Evolutionary conservation across 2,797 vertebrate species (phyloP).

Genomic region (Gobio occitaniae): DNA sequence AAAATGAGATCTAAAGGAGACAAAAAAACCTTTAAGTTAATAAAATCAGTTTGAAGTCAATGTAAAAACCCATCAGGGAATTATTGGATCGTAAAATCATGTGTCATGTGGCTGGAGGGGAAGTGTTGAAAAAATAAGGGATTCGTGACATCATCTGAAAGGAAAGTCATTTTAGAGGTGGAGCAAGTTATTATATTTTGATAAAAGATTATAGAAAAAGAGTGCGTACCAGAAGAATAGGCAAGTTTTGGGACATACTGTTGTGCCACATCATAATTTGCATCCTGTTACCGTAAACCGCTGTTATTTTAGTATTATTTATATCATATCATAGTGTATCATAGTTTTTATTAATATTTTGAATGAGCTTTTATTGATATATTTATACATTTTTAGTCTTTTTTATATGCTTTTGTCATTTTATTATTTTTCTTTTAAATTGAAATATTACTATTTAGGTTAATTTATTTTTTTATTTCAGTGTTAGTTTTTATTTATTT

Average conservation of each 20-base stretch:
- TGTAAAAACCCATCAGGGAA: not conserved
- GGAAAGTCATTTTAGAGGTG: not conserved
- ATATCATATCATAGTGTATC: not conserved
- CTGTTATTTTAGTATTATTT: not conserved
- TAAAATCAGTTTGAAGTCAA: not conserved
- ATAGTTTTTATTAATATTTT: too few species aligned
- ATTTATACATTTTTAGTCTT: not conserved
- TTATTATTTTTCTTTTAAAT: not conserved
- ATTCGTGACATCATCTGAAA: not conserved
- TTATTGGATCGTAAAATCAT: not conserved
- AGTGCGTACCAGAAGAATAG: not conserved
- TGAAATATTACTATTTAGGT: not conserved
- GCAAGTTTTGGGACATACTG: not conserved
- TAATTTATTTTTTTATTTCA: not conserved
- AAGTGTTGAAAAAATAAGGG: not conserved
- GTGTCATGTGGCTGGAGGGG: not conserved
- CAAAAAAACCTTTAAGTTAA: not conserved
- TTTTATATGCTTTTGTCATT: too few species aligned
- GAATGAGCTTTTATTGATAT: not conserved
- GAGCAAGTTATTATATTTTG: not conserved
- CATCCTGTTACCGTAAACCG: not conserved
- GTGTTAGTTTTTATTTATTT: not conserved
- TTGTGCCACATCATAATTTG: not conserved
- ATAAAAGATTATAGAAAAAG: not conserved
- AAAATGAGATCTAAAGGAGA: not conserved